Conservation (phyloP, 2,888 invertebrate species). For the Callimorpha dominula region DNA sequence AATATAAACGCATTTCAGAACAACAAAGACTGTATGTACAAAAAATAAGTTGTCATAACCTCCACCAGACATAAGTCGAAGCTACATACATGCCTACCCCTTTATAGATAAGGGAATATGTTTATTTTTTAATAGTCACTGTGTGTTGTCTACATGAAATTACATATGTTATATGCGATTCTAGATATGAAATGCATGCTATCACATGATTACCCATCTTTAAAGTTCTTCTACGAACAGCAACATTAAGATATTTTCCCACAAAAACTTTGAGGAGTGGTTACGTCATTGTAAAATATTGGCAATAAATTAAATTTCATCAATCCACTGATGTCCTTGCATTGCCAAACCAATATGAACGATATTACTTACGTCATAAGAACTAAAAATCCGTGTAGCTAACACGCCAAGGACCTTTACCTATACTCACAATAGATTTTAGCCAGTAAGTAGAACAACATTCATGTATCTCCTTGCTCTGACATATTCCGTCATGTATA, state of each 20-base stretch:
- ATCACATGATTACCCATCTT: no score
- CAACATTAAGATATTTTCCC: background rate
- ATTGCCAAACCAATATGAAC: background rate
- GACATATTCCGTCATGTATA: conserved; percentile 14
- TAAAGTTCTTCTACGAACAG: background rate
- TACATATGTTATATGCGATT: background rate
- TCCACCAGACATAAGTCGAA: conserved; percentile 41
- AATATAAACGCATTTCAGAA: conserved; percentile 25
- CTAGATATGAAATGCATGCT: background rate
- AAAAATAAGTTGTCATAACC: conserved; percentile 11
- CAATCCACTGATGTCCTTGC: background rate
- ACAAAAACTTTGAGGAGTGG: background rate
- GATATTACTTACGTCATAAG: background rate
- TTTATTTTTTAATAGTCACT: background rate
- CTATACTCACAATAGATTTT: background rate
- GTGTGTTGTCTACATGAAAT: background rate
- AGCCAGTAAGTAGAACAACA: background rate
- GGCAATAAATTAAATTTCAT: background rate
- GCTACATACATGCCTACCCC: conserved; percentile 40
- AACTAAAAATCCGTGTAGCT: background rate
- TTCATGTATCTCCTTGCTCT: background rate
- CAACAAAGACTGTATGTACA: background rate
- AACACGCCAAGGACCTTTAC: background rate
- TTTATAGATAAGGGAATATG: conserved; percentile 12
- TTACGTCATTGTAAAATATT: background rate